Conservation (phyloP, 2,888 invertebrate species). For the Ormia ochracea region DNA sequence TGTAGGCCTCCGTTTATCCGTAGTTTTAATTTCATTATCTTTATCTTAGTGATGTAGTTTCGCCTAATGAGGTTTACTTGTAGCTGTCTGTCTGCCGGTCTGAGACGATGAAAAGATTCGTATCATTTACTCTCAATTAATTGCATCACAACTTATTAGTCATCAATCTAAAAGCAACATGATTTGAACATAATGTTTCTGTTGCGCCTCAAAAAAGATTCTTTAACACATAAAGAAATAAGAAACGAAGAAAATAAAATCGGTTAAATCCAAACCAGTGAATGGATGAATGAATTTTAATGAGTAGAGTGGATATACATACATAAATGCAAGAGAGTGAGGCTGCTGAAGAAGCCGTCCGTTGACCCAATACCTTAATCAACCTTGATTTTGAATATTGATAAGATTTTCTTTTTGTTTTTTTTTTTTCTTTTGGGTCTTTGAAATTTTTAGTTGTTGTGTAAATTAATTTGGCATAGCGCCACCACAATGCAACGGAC, state of each 20-base stretch:
- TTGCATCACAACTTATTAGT: conserved; percentile 75
- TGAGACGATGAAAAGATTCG: conserved; percentile 73
- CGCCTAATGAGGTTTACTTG: conserved; percentile 77
- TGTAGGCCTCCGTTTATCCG: neutral
- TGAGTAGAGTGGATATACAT: neutral
- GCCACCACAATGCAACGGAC: conserved; percentile 49
- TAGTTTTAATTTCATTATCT: conserved; percentile 53
- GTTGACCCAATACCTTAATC: conserved; percentile 64
- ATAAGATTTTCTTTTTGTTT: conserved; percentile 48
- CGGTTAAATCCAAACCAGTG: conserved; percentile 19
- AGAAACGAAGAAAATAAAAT: conserved; percentile 12
- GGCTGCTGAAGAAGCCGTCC: conserved; percentile 63
- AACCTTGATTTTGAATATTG: conserved; percentile 64
- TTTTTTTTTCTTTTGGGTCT: neutral
- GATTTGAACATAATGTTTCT: conserved; percentile 63
- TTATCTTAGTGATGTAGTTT: conserved; percentile 61
- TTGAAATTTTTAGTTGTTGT: conserved; percentile 23
- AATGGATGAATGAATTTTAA: conserved; percentile 31
- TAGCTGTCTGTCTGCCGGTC: conserved; percentile 68
- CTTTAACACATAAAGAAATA: neutral
- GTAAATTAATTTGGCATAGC: conserved; percentile 61
- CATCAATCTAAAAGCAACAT: conserved; percentile 75
- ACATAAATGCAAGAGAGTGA: conserved; percentile 15
- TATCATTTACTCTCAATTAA: conserved; percentile 74
- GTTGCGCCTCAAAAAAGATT: conserved; percentile 15